These are phyloP conservation scores for Cirrhinus mrigala DNA, from an alignment of 2,797 vertebrate genomes.

Conservation along the genomic window DNA sequence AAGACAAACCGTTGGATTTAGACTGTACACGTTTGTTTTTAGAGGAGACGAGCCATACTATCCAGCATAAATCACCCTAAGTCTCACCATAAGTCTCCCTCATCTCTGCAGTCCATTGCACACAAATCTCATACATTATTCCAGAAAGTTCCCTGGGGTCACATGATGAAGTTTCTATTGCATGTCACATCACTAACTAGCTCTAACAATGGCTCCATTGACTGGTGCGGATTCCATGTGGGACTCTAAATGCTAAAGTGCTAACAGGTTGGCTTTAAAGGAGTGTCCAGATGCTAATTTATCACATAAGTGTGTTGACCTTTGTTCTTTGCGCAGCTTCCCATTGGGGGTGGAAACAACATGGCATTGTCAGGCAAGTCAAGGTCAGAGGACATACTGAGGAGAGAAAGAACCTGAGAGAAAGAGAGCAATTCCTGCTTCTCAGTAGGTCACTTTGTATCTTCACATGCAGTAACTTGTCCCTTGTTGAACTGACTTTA, in stretches of 20 bases:
- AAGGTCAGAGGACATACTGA: conserved; percentile 38
- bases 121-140: conserved; percentile 39
- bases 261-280: conserved; percentile 57
- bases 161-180: conserved; percentile 40
- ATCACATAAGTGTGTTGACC: conserved; percentile 59
- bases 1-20: conserved; percentile 8
- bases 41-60: not conserved
- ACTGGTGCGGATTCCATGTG: conserved; percentile 42
- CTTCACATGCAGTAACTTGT: conserved; percentile 32
- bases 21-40: conserved; percentile 4
- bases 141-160: conserved; percentile 42
- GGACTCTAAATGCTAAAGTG: conserved; percentile 43
- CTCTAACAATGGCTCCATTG: conserved; percentile 57
- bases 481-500: conserved; percentile 37
- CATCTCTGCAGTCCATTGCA: conserved; percentile 10
- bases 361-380: conserved; percentile 43
- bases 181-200: conserved; percentile 49
- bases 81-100: too few relatives aligned
- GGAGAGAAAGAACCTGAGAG: not conserved
- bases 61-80: not conserved
- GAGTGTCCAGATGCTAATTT: conserved; percentile 52
- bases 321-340: conserved; percentile 45
- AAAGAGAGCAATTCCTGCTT: conserved; percentile 14
- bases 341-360: conserved; percentile 22
- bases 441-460: conserved; percentile 18